These are phyloP conservation scores for Loriculus beryllinus DNA, from an alignment of 2,797 vertebrate genomes.

Conservation along the genomic window DNA sequence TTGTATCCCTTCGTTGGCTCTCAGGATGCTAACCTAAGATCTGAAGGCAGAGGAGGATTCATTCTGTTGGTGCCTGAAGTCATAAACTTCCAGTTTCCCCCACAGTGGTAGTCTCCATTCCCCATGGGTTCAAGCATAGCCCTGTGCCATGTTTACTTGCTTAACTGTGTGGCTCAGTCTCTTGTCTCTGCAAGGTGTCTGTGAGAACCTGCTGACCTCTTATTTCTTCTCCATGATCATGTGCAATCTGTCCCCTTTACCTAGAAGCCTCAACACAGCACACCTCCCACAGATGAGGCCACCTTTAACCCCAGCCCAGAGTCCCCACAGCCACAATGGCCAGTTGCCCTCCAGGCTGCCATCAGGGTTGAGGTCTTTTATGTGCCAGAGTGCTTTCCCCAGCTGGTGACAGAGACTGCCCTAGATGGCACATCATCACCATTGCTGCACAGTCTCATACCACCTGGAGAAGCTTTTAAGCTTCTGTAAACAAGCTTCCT, in stretches of 20 bases:
- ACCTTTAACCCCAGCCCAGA: neutral
- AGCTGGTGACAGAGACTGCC: neutral
- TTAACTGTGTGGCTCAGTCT: neutral
- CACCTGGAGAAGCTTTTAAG: neutral
- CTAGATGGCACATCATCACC: accelerated
- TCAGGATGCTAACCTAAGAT: neutral
- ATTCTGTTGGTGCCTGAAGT: neutral
- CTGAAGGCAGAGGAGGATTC: neutral
- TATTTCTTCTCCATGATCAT: neutral
- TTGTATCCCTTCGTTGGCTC: neutral
- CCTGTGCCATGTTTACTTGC: neutral
- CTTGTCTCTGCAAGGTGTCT: neutral
- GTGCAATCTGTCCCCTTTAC: neutral
- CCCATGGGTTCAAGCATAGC: neutral
- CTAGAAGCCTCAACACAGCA: neutral
- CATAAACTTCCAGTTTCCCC: neutral
- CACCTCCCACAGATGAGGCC: neutral
- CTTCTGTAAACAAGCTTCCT: neutral
- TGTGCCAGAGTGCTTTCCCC: neutral
- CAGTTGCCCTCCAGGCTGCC: neutral
- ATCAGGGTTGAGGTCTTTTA: neutral
- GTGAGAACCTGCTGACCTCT: neutral
- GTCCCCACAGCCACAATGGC: neutral
- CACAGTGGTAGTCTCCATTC: neutral
- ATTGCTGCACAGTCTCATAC: neutral